Conservation (phyloP, 1,140 invertebrate genomes). For the Saccostrea cuccullata region DNA sequence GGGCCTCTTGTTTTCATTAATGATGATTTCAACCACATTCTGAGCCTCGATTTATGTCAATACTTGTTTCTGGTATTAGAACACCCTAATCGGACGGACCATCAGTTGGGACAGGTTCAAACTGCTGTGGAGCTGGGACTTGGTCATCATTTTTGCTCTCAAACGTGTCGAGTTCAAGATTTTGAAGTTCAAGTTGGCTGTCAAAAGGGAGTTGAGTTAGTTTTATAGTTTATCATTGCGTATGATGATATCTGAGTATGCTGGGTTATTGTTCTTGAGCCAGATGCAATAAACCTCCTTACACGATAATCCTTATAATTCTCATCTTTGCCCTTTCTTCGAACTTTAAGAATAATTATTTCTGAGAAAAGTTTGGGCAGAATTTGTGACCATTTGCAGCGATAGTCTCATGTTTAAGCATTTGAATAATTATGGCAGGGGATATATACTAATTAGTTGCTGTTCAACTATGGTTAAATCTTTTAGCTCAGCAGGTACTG, state of each 20-base stretch:
- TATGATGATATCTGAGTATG: slow-evolving; percentile 3
- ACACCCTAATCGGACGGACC: slow-evolving; percentile 39
- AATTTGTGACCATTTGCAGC: slow-evolving; percentile 34
- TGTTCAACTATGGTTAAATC: slow-evolving; percentile 43
- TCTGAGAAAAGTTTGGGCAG: slow-evolving; percentile 39
- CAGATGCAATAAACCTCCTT: slow-evolving; percentile 34
- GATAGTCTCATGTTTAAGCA: slow-evolving; percentile 49
- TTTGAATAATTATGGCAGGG: slow-evolving; percentile 48
- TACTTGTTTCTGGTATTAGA: slow-evolving; percentile 42
- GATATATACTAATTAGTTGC: slow-evolving; percentile 50
- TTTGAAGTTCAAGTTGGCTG: slow-evolving; percentile 19
- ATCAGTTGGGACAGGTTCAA: slow-evolving; percentile 15
- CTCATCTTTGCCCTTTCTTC: slow-evolving; percentile 47
- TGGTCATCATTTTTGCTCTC: slow-evolving; percentile 34
- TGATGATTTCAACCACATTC: slow-evolving; percentile 43
- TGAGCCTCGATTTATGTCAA: slow-evolving; percentile 45
- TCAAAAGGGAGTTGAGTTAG: slow-evolving; percentile 43
- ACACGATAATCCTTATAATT: slow-evolving; percentile 12
- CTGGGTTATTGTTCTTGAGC: slow-evolving; percentile 50
- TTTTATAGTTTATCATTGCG: slow-evolving; percentile 37
- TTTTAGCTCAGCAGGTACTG: slow-evolving; percentile 15
- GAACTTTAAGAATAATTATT: slow-evolving; percentile 44
- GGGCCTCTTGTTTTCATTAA: slow-evolving; percentile 40
- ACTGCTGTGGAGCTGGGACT: slow-evolving; percentile 49
- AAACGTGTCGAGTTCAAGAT: slow-evolving; percentile 28